Evolutionary conservation across 2,113 vertebrate genomes (phyloP), one percentile per base, ranked within the genome.

Genomic region (Solenodon paradoxus): DNA sequence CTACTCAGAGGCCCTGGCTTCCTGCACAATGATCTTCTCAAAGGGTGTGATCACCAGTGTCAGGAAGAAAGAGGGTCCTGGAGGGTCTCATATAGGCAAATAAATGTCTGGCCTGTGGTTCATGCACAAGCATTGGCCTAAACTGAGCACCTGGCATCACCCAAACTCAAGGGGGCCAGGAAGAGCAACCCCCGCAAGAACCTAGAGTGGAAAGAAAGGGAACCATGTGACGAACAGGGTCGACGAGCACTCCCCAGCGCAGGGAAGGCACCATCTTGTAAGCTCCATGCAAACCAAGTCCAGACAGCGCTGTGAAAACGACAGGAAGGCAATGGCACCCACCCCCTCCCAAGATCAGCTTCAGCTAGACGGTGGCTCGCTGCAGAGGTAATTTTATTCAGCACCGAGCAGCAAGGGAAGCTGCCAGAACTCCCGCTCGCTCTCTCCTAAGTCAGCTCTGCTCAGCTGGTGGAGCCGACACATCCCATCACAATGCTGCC

Each of bases 181-280:
- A 61, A 20, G 19, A n/a, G 0, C 22, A 53, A 24, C 5, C 28
- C 35, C n/a, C 22, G 11, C 57, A 30, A 2, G 10, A 40, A 13
- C 51, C 40, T 7, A 28, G 42, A 57, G 24, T 7, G 15, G 38
- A 38, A 49, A 35, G 40, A 51, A 53, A 45, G 22, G 45, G 45
- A 61, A 38, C 24, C n/a, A 17, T 17, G 5, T 49, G 28, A 7
- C 26, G 47, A 61, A 16, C n/a, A n/a, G n/a, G n/a, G n/a, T n/a
- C n/a, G n/a, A n/a, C n/a, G 2, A 40, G 32, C 38, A 45, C 19
- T 3, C 17, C 13, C 30, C 0, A 24, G 3, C 22, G 26, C n/a
- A 45, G 55, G 63, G 1, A 61, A 35, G 74, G 4, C 38, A 32
- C 40, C 13, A 0, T 30, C 24, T 6, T 19, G 38, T 2, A 59